Evolutionary conservation across 2,797 vertebrate genomes (phyloP).

Genomic region (Halcyon leucocephala): DNA sequence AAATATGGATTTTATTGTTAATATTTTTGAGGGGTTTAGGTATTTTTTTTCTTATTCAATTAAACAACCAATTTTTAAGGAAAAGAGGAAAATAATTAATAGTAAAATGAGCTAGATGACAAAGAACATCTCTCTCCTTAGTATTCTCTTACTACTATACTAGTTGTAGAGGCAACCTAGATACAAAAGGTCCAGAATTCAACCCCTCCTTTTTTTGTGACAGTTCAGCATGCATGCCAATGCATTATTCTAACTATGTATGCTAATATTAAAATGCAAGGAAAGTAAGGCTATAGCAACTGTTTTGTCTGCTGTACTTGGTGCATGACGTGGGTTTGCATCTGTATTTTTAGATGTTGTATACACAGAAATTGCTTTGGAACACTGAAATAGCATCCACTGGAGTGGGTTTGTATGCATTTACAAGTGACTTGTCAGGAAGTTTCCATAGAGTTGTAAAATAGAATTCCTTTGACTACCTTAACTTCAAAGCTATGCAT

Average conservation of each 20-base stretch:
- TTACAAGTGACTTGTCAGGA: background rate
- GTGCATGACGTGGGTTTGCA: background rate
- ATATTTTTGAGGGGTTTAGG: background rate
- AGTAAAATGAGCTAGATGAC: background rate
- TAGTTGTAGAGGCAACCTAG: background rate
- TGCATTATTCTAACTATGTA: background rate
- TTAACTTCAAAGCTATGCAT: background rate
- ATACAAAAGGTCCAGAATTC: background rate
- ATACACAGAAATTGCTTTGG: background rate
- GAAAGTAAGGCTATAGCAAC: background rate
- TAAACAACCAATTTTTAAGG: background rate
- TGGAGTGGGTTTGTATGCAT: background rate
- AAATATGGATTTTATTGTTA: background rate
- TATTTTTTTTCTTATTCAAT: background rate
- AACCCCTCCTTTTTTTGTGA: background rate
- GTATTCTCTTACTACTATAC: background rate
- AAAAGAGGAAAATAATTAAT: background rate
- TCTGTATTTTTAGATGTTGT: background rate
- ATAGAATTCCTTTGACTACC: background rate
- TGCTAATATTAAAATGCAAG: background rate
- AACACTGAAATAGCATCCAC: background rate
- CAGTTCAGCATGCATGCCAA: background rate
- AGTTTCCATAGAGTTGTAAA: background rate
- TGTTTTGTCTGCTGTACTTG: background rate
- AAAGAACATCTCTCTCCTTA: background rate